Conservation (phyloP, 2,888 invertebrate species). For the Gari tellinella region DNA sequence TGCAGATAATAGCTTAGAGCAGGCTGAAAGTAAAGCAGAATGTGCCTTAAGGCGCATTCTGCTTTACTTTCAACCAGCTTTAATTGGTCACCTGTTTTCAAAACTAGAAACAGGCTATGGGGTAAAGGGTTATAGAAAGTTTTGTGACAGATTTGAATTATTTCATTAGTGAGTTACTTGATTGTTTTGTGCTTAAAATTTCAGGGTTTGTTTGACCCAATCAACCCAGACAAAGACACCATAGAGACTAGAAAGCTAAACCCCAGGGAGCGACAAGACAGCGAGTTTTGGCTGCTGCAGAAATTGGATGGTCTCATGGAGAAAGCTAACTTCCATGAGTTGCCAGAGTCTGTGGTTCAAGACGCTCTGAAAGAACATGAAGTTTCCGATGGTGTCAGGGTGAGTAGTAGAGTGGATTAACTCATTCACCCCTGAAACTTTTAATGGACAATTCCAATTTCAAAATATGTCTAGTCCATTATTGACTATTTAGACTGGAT, state of each 20-base stretch:
- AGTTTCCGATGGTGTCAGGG: slow-evolving; percentile 78
- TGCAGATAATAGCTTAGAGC: no score
- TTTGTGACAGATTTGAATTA: no score
- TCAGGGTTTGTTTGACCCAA: slow-evolving; percentile 82
- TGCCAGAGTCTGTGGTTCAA: slow-evolving; percentile 71
- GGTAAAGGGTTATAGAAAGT: no score
- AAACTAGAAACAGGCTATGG: no score
- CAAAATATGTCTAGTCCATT: not conserved
- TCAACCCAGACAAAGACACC: slow-evolving; percentile 84
- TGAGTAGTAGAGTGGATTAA: slow-evolving; percentile 51
- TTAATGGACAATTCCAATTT: no score
- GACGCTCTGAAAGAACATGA: slow-evolving; percentile 77
- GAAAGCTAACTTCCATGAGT: slow-evolving; percentile 82
- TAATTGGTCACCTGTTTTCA: no score
- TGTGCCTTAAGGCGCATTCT: no score
- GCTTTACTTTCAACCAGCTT: no score
- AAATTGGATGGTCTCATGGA: slow-evolving; percentile 79
- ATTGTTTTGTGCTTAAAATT: slow-evolving; percentile 31
- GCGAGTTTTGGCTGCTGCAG: slow-evolving; percentile 83
- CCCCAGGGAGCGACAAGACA: slow-evolving; percentile 80
- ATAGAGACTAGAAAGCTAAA: slow-evolving; percentile 75
- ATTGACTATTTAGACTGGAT: no score
- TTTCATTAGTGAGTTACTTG: no score
- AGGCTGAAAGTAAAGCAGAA: no score
- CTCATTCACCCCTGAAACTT: no score